These are phyloP conservation scores for Meloidogyne exigua DNA, from an alignment of 1,140 invertebrate genomes.

Conservation along the genomic window DNA sequence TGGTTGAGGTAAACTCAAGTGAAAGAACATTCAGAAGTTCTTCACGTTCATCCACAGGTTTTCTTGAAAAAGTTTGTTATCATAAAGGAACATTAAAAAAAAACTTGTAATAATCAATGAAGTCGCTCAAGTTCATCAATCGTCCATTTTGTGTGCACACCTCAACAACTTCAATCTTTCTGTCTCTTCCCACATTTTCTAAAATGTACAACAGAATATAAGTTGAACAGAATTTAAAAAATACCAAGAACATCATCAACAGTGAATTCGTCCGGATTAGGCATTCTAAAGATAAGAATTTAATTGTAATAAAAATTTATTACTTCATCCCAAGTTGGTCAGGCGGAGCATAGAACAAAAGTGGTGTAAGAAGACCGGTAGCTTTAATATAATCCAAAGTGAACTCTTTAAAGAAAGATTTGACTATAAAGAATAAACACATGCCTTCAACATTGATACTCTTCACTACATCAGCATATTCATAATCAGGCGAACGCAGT, in stretches of 20 bases:
- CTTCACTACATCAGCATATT: background rate
- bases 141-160: conserved; percentile 39
- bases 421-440: background rate
- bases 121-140: conserved; percentile 32
- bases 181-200: conserved; percentile 29
- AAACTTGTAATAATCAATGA: conserved; percentile 42
- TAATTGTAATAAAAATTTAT: background rate
- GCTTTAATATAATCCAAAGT: conserved; percentile 28
- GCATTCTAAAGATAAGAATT: conserved; percentile 10
- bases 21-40: conserved; percentile 56
- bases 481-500: background rate
- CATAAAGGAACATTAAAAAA: background rate
- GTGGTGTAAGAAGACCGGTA: conserved; percentile 19
- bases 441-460: background rate
- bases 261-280: conserved; percentile 16
- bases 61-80: background rate
- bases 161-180: conserved; percentile 41
- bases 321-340: conserved; percentile 35
- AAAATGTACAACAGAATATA: background rate
- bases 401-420: conserved; percentile 14
- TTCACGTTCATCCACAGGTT: conserved; percentile 13
- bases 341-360: conserved; percentile 25
- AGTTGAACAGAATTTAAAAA: background rate
- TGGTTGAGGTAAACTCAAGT: conserved; percentile 50
- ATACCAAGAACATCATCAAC: conserved; percentile 31